A percentile compares a stretch with the other conserved stretches of the same genome.
phyloP scores from a whole-genome alignment of 2,113 vertebrate genomes.

The Suncus etruscus region DNA sequence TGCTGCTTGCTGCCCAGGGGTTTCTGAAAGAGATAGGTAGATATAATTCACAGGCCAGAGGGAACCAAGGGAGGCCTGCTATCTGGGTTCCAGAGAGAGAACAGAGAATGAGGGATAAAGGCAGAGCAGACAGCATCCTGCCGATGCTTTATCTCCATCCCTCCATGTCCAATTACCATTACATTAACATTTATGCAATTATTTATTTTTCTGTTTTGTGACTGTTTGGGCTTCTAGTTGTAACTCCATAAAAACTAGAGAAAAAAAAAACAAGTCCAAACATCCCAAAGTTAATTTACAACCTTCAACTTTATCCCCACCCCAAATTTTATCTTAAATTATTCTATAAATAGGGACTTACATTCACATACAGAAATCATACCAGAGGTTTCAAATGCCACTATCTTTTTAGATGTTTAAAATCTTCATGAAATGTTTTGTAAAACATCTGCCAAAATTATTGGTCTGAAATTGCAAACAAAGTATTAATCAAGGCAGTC shows the following conservation, averaged over 20 bases:
- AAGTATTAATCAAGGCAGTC: constrained; percentile 81
- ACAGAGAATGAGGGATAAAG: too few relatives aligned
- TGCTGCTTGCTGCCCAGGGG: too few relatives aligned
- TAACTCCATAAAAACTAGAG: background rate
- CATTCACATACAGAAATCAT: background rate
- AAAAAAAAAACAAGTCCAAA: background rate
- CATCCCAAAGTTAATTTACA: background rate
- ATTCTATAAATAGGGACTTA: constrained; percentile 39
- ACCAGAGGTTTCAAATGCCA: constrained; percentile 62
- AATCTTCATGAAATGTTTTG: constrained; percentile 65
- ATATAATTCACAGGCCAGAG: too few relatives aligned
- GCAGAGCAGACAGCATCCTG: too few relatives aligned
- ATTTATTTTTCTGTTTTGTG: background rate
- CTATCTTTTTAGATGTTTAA: constrained; percentile 59
- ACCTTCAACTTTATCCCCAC: background rate
- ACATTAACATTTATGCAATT: too few relatives aligned
- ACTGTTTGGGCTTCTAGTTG: background rate
- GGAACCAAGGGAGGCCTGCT: too few relatives aligned
- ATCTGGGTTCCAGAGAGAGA: too few relatives aligned
- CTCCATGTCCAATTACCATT: too few relatives aligned
- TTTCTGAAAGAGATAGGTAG: too few relatives aligned
- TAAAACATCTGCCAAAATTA: constrained; percentile 76
- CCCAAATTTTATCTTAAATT: background rate
- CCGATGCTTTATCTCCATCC: too few relatives aligned
- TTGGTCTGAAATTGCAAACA: constrained; percentile 77